A percentile compares a stretch with the other conserved stretches of the same genome.
Evolutionary conservation across 2,888 invertebrate species (phyloP).

Genomic region (Drosophila neotestacea): DNA sequence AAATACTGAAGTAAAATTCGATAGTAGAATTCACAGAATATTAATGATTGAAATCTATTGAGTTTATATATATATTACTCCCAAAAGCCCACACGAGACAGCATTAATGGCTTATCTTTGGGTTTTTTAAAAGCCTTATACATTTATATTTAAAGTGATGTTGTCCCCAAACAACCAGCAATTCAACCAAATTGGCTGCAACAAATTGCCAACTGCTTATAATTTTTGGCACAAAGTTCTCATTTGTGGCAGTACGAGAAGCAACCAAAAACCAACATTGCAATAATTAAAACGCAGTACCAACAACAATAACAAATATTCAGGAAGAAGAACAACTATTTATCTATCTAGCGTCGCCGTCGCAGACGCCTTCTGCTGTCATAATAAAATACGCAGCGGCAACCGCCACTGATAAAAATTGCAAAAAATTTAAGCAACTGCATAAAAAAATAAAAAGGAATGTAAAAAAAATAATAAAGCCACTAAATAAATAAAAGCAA

Average conservation of each 20-base stretch:
- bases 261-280: conserved; percentile 48
- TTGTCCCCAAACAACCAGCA: not conserved
- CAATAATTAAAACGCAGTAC: conserved; percentile 64
- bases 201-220: conserved; percentile 49
- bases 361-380: conserved; percentile 59
- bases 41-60: no score
- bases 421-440: conserved; percentile 74
- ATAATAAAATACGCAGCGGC: conserved; percentile 76
- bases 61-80: no score
- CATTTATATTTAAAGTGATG: conserved; percentile 28
- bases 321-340: conserved; percentile 57
- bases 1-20: no score
- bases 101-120: conserved; percentile 26
- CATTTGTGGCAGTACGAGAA: conserved; percentile 53
- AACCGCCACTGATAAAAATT: conserved; percentile 73
- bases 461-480: conserved; percentile 35
- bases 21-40: no score
- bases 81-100: not conserved
- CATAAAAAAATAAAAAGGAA: conserved; percentile 12
- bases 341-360: conserved; percentile 48
- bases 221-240: conserved; percentile 47
- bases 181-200: conserved; percentile 52
- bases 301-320: conserved; percentile 15
- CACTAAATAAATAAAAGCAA: conserved; percentile 64
- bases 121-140: conserved; percentile 19